Base-by-base conservation (phyloP, 2,888 invertebrate genomes). In the Calameuta pallipes region DNA sequence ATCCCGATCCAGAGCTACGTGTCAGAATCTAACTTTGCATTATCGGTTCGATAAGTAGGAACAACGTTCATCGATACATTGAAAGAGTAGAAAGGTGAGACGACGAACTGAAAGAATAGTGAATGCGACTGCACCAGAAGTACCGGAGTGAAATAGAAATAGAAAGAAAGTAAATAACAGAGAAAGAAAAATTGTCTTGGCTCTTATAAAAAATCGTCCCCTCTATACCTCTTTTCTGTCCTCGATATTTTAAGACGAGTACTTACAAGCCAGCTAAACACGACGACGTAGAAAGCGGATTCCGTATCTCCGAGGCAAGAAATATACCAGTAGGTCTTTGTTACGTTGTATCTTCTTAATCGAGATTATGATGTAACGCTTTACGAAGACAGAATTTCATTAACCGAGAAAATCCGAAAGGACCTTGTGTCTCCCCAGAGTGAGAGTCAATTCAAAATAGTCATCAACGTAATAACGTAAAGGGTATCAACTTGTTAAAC, bases 1-100 rank as follows among this genome's bases (percentile, higher is more conserved):
- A 56, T 56, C 56, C 56, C 56, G 23, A 56, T 56, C 56, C 23
- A 23, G 56, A 23, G 23, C 9, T 56, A 56, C 56, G 56, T 56
- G 23, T 23, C 2, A 56, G 56, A 56, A 23, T 56, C 23, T 56
- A 56, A 56, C 56, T 81, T 79, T 78, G 71, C 23, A 33, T 71
- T 71, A 71, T 71, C 31, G 71, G 71, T 30, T 34, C 33, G 31
- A 71, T 30, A 71, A 71, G 30, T 71, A 71, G 31, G 71, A 71
- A 71, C 56, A 23, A 23, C 23, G 9, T 23, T 9, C 56, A 15
- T 23, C 23, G 23, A 56, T 56, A 23, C 56, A 56, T 56, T 23
- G 56, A 2, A 56, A 23, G 6, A 56, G 23, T 56, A 56, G 56
- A 2, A 23, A 56, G 23, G 56, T 15, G 37, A 37, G 4, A 13